Evolutionary conservation across 2,888 invertebrate genomes (phyloP).

Genomic region (Hymenopus coronatus): DNA sequence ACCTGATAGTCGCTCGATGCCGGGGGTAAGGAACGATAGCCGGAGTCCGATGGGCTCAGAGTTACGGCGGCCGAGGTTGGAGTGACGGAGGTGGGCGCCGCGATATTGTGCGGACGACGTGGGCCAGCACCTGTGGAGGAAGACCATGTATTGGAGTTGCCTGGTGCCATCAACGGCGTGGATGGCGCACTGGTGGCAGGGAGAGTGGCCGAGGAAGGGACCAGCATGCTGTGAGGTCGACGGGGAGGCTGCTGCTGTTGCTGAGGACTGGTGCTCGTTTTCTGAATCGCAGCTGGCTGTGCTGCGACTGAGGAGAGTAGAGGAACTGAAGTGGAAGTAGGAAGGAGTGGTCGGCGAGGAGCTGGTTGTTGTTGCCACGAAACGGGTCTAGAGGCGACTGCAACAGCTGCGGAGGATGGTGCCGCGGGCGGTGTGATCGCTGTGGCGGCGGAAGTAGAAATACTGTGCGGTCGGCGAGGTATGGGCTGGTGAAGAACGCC

Average conservation of each 20-base stretch:
- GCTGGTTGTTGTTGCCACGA: neutral
- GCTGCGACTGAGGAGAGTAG: conserved; percentile 1
- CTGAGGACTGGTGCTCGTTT: neutral
- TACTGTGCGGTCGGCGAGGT: conserved; percentile 45
- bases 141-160: conserved; percentile 27
- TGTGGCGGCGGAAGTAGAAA: conserved; percentile 40
- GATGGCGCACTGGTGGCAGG: conserved; percentile 5
- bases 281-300: neutral
- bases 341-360: neutral
- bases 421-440: conserved; percentile 11
- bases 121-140: conserved; percentile 2
- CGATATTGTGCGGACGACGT: conserved; percentile 8
- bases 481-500: conserved; percentile 47
- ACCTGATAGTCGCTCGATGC: conserved; percentile 63
- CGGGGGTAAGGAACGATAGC: conserved; percentile 56
- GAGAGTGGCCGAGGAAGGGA: conserved; percentile 9
- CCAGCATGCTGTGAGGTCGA: conserved; percentile 23
- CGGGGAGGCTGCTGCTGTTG: conserved; percentile 8
- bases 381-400: neutral
- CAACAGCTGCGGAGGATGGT: neutral
- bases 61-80: conserved; percentile 31
- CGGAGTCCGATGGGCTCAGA: conserved; percentile 52
- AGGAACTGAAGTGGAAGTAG: neutral
- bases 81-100: conserved; percentile 12
- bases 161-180: conserved; percentile 10